A percentile compares a stretch with the other conserved stretches of the same genome.
These are phyloP conservation scores for Hydropsyche tenuis DNA, from an alignment of 1,140 invertebrate species.

Conservation along the genomic window DNA sequence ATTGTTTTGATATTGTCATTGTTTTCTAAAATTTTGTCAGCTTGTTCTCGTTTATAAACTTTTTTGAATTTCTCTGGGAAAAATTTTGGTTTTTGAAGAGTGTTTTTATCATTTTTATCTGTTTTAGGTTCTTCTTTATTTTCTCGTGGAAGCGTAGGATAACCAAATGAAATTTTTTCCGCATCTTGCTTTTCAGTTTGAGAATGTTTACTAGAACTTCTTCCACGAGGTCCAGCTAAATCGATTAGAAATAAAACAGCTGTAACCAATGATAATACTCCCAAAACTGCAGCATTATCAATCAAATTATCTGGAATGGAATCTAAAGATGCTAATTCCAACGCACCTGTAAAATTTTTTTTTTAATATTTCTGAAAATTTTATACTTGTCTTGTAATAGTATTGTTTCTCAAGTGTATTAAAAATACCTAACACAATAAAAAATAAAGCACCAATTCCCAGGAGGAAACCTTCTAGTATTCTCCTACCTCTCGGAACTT, in stretches of 20 bases:
- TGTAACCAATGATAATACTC: slow-evolving; percentile 70
- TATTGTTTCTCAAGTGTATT: slow-evolving; percentile 14
- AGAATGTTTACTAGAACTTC: slow-evolving; percentile 54
- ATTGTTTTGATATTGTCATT: slow-evolving; percentile 20
- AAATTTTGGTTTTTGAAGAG: slow-evolving; percentile 36
- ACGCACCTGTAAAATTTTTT: slow-evolving; percentile 58
- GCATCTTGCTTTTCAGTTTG: slow-evolving; percentile 55
- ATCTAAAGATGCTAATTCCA: slow-evolving; percentile 73
- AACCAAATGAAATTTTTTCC: slow-evolving; percentile 50
- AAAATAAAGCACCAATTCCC: slow-evolving; percentile 71
- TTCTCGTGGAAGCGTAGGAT: slow-evolving; percentile 41
- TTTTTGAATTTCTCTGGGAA: slow-evolving; percentile 48
- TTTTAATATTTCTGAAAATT: background rate
- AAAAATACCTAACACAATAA: slow-evolving; percentile 67
- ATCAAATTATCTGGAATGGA: slow-evolving; percentile 70
- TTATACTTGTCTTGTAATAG: background rate
- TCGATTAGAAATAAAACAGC: slow-evolving; percentile 73
- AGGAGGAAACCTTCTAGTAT: slow-evolving; percentile 72
- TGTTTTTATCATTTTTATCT: slow-evolving; percentile 32
- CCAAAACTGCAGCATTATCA: slow-evolving; percentile 74
- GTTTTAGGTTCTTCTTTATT: slow-evolving; percentile 30
- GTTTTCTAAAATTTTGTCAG: slow-evolving; percentile 12
- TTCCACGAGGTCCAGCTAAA: slow-evolving; percentile 63
- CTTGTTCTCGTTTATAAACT: slow-evolving; percentile 34
- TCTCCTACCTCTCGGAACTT: slow-evolving; percentile 68